phyloP scores from a whole-genome alignment of 2,797 vertebrate species.

The Pempheris klunzingeri region DNA sequence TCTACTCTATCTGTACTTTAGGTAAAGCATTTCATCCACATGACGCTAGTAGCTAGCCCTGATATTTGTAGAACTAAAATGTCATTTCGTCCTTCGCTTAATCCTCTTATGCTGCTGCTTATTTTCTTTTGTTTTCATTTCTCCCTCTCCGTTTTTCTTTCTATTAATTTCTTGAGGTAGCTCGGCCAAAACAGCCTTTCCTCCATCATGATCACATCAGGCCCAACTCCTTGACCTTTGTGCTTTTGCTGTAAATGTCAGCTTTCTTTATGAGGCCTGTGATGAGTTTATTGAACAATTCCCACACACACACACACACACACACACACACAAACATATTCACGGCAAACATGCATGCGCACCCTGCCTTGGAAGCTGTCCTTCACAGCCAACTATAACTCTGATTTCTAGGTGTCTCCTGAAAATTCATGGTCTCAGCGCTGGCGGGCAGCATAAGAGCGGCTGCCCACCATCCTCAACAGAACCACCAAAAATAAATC shows the following conservation, averaged over 20 bases:
- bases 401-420: slow-evolving; percentile 67
- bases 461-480: slow-evolving; percentile 49
- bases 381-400: slow-evolving; percentile 76
- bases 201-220: slow-evolving; percentile 83
- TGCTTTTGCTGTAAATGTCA: slow-evolving; percentile 85
- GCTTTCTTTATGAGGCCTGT: slow-evolving; percentile 82
- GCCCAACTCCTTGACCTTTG: slow-evolving; percentile 82
- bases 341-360: slow-evolving; percentile 38
- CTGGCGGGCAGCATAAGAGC: slow-evolving; percentile 46
- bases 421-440: slow-evolving; percentile 67
- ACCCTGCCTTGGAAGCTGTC: slow-evolving; percentile 57
- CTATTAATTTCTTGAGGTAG: slow-evolving; percentile 43
- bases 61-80: slow-evolving; percentile 8
- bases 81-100: slow-evolving; percentile 1
- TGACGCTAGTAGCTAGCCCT: neutral
- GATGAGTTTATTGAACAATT: slow-evolving; percentile 85
- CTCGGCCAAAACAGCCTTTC: slow-evolving; percentile 54
- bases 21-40: slow-evolving; percentile 2
- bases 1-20: neutral
- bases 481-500: slow-evolving; percentile 64
- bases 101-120: slow-evolving; percentile 39
- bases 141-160: slow-evolving; percentile 21
- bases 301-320: slow-evolving; percentile 48
- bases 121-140: slow-evolving; percentile 48
- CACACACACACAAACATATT: slow-evolving; percentile 30